Base-by-base conservation (phyloP, 2,113 vertebrate genomes). In the Grammomys surdaster region DNA sequence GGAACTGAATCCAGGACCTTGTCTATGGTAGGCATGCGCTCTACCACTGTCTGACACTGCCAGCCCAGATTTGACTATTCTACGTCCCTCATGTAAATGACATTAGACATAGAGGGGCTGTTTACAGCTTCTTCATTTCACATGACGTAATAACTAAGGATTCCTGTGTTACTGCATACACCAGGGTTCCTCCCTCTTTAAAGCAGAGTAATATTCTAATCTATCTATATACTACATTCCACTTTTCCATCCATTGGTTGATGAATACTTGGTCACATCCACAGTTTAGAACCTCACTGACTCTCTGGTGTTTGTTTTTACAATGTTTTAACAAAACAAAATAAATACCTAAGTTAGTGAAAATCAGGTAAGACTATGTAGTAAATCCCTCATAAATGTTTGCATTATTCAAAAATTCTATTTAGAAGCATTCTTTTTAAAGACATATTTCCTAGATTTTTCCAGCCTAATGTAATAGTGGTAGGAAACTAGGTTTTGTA, bases 401-500 rank as follows among this genome's bases (percentile, higher is more conserved):
- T 78, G 20, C 13, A 73, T 87, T 89, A 26, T 87, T 96, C 24
- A 78, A 88, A 94, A 91, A 94, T 75, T 46, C 73, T 84, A 26
- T 65, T 78, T 90, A 89, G 87, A 20, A 77, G 31, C 33, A n/a
- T 93, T 90, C 24, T 46, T 91, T 78, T 56, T 65, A 80, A 80
- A 72, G 46, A 19, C 20, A 31, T 80, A 88, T 88, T 95, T 94
- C 89, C 86, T 93, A 89, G 72, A 90, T 51, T 78, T 94, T 91
- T 88, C 24, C 88, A 87, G 60, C 77, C 80, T 93, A 20, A 51
- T 94, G 51, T 75, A 94, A 81, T 94, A 80, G 80, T 73, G 76
- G 73, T 96, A 85, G 75, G 86, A 97, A 95, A 84, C 93, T 63
- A 95, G 63, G 33, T 80, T 95, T 78, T 95, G 75, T 95, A 20